Evolutionary conservation across 2,888 invertebrate species (phyloP).

Genomic region (Oscheius myriophilus): DNA sequence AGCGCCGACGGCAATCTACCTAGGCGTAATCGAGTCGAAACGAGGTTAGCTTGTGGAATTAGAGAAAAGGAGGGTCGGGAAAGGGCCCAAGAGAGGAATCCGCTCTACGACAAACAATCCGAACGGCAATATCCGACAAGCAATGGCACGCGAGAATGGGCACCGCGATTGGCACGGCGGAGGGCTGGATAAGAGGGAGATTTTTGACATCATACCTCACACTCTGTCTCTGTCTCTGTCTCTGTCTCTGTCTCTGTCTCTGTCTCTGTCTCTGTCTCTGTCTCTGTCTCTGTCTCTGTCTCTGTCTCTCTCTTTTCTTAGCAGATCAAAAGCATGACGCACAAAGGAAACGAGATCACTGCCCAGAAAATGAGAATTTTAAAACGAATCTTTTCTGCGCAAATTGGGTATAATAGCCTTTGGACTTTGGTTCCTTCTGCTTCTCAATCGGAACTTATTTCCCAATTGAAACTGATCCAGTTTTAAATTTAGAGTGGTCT

Average conservation of each 20-base stretch:
- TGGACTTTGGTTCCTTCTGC: no score
- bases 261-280: neutral
- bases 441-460: no score
- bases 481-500: no score
- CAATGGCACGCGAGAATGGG: slow-evolving; percentile 3
- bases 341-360: no score
- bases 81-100: neutral
- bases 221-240: neutral
- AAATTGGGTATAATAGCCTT: no score
- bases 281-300: neutral
- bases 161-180: no score
- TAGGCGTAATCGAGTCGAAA: slow-evolving; percentile 29
- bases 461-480: no score
- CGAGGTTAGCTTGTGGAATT: slow-evolving; percentile 16
- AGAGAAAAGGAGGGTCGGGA: neutral
- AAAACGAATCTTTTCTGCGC: no score
- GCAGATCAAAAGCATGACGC: neutral
- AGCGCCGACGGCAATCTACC: slow-evolving; percentile 23
- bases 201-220: no score
- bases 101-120: neutral
- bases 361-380: no score
- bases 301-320: neutral
- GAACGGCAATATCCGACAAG: slow-evolving; percentile 10
- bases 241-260: neutral
- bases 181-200: no score